phyloP scores from a whole-genome alignment of 2,113 vertebrate genomes.

The Saccopteryx leptura region DNA sequence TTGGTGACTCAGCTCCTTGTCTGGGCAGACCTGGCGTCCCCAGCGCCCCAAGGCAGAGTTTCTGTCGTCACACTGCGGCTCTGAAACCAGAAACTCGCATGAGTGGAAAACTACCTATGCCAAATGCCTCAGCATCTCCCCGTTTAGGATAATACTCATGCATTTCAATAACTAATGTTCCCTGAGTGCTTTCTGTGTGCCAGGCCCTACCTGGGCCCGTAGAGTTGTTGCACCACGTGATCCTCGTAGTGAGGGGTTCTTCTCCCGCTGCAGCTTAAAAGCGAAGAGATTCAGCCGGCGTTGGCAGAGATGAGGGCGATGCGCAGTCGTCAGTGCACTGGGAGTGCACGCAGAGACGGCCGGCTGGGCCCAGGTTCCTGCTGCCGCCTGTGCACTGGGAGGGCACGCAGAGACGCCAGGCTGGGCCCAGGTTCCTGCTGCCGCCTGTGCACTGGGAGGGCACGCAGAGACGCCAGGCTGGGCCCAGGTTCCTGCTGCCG shows the following conservation, averaged over 20 bases:
- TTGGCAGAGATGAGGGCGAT: accelerated
- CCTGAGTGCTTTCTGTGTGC: not conserved
- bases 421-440: too few species aligned
- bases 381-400: too few species aligned
- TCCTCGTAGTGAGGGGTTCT: not conserved
- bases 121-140: not conserved
- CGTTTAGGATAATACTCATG: not conserved
- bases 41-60: too few species aligned
- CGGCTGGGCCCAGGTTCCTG: too few species aligned
- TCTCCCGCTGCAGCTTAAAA: not conserved
- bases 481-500: too few species aligned
- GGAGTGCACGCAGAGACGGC: too few species aligned
- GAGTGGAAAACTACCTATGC: not conserved
- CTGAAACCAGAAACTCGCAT: not conserved
- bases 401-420: too few species aligned
- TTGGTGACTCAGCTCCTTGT: not conserved
- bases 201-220: not conserved
- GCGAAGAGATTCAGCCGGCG: not conserved
- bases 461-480: too few species aligned
- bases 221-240: not conserved
- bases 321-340: accelerated
- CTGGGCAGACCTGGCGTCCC: too few species aligned
- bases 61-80: not conserved
- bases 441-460: too few species aligned
- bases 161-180: not conserved